Base-by-base conservation (phyloP, 2,113 vertebrate genomes). In the Hyaena hyaena region DNA sequence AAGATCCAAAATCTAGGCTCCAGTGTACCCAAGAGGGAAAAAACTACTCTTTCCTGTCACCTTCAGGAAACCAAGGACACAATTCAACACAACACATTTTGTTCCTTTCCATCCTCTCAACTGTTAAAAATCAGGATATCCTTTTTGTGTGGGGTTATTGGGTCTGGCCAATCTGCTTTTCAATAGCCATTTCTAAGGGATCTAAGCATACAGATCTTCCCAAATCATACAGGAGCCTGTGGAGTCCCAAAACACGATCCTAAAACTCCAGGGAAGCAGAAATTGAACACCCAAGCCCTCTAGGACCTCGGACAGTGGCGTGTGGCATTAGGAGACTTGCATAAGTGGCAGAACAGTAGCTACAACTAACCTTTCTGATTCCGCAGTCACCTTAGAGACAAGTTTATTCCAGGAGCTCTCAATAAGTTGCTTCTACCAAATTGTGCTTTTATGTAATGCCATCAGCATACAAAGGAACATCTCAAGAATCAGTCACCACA, bases 251-350 rank as follows among this genome's bases (percentile, higher is more conserved):
- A n/a, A 76, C n/a, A 68, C 39, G 15, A 87, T 81, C 35, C 39
- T 77, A 69, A 88, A 93, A 84, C 31, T 94, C 50, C 10, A n/a
- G n/a, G 53, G 48, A 28, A 88, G 7, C 26, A 96, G 66, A 96
- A 81, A 61, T 28, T 68, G 43, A 73, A 16, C 69, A 21, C 65
- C 1, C 50, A 58, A 68, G 53, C 93, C 24, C 48, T 80, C 81
- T 55, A 91, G 10, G 21, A 63, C 33, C 2, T 9, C 80, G 26
- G 50, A 53, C 5, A 77, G 53, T 50, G 68, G 69, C 55, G 71
- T 2, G 5, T 4, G 58, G 31, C n/a, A 92, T 5, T 55, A 82
- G 58, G 10, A 86, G 7, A 11, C n/a, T 19, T 19, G 43, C 69
- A 76, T 77, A 61, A 71, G 55, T 19, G 23, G 31, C 2, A 66